These are phyloP conservation scores for Ginglymostoma cirratum DNA, from an alignment of 2,113 vertebrate genomes.

Conservation along the genomic window DNA sequence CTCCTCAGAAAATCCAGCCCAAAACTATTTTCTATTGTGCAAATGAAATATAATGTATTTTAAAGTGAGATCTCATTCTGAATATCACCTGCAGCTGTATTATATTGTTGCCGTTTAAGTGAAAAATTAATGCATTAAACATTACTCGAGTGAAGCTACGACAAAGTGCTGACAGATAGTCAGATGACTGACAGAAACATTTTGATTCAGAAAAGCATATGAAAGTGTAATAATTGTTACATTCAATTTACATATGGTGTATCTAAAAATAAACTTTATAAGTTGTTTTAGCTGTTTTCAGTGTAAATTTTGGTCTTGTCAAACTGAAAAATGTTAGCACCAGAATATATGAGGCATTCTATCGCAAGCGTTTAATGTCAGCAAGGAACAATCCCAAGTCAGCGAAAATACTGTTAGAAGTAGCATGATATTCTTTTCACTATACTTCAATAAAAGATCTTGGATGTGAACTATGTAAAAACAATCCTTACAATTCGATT, in stretches of 20 bases:
- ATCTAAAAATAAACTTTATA: background rate
- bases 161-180: background rate
- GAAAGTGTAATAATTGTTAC: background rate
- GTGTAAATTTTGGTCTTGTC: conserved; percentile 13
- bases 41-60: background rate
- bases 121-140: background rate
- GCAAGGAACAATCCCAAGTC: background rate
- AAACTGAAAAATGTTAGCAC: background rate
- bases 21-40: background rate
- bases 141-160: background rate
- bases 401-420: background rate
- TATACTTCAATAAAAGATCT: background rate
- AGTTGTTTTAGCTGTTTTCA: background rate
- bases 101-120: background rate
- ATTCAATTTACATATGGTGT: background rate
- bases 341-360: background rate
- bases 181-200: background rate
- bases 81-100: background rate
- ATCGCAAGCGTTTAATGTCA: background rate
- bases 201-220: background rate
- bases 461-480: background rate
- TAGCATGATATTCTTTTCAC: background rate
- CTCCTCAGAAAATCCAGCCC: too few species aligned
- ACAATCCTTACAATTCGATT: background rate
- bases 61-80: background rate